Conservation (phyloP, 2,888 invertebrate genomes). For the Lumbricus terrestris region DNA sequence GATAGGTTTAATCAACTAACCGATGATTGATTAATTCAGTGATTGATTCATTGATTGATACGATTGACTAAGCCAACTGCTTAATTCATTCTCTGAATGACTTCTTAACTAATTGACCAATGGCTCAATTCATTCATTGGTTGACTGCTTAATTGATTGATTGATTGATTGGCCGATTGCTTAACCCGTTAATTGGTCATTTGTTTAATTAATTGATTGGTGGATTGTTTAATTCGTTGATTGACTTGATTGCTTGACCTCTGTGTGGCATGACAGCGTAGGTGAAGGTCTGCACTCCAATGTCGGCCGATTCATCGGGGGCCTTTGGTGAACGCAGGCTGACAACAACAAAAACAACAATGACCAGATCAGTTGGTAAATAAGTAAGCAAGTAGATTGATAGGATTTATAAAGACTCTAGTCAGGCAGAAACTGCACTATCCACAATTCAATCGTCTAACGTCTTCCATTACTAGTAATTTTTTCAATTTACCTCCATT, state of each 20-base stretch:
- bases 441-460: not conserved
- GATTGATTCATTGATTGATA: no score
- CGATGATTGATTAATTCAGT: no score
- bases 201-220: no score
- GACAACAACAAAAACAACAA: no score
- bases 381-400: not conserved
- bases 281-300: slow-evolving; percentile 59
- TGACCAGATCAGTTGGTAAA: not conserved
- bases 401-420: not conserved
- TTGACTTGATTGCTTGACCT: slow-evolving; percentile 26
- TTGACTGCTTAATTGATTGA: no score
- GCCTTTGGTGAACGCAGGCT: slow-evolving; percentile 62
- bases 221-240: not conserved
- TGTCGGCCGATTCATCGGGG: slow-evolving; percentile 62
- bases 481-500: not conserved
- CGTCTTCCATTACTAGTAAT: not conserved
- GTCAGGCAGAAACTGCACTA: not conserved
- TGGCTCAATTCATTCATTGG: no score
- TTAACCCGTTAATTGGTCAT: no score
- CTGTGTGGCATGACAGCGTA: slow-evolving; percentile 49
- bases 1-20: no score
- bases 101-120: no score
- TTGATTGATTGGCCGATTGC: no score
- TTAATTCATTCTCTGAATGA: no score
- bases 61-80: no score